Base-by-base conservation (phyloP, 2,113 vertebrate genomes). In the cattle (Bos taurus) region DNA sequence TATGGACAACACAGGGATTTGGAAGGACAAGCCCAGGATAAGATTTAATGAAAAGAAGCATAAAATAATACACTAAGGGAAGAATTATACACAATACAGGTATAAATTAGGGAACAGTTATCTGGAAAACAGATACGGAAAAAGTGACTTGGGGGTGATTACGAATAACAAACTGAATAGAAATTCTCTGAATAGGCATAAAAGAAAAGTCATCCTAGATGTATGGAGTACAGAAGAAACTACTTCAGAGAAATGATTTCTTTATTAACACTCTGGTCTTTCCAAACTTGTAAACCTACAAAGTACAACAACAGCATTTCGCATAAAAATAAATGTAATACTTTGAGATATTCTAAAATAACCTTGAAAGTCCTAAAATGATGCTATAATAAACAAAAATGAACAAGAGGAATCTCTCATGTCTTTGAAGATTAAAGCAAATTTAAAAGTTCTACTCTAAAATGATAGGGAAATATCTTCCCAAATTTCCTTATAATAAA, bases 31-130 rank as follows among this genome's bases (percentile, higher is more conserved):
- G 62, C 95, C 17, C 52, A 83, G 96, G 40, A 77, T 96, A 82
- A 97, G 43, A 98, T 83, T 96, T 96, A 95, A 81, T 81, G 28
- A 88, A 98, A 97, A 93, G 50, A 97, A 96, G 28, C 54, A 14
- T 74, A 98, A 97, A 12, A 88, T 60, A 93, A 78, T 78, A 94
- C 26, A 95, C 30, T 95, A 60, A 97, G 9, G 17, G 48, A 98
- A 93, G 40, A 95, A 40, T 92, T 97, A 97, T 28, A 95, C 0
- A 60, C 7, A 97, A 78, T 16, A 74, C 1, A 59, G 93, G 23
- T 17, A 90, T 88, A 96, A 96, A 93, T 7, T 11, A 82, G 77
- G n/a, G 90, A 15, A 13, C 19, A 87, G 56, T 94, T 83, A 54
- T 19, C 25, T 97, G 7, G 67, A 90, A 56, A 97, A 56, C 23